Percentiles rank a stretch among this genome's conserved stretches.
phyloP scores from a whole-genome alignment of 2,113 vertebrate genomes.

The Corythoichthys haematopterus region DNA sequence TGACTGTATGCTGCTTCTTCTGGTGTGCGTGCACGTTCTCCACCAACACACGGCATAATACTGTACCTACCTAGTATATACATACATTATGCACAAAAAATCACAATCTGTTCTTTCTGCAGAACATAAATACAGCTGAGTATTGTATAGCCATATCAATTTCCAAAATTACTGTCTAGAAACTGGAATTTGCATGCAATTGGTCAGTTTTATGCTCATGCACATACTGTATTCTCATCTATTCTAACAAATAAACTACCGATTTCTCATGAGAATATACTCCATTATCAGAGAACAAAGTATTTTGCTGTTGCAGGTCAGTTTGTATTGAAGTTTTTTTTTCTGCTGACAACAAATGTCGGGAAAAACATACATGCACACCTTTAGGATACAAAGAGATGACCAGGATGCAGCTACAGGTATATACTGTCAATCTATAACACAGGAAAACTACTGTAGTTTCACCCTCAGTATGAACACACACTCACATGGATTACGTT shows the following conservation, averaged over 20 bases:
- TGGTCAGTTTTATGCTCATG: neutral
- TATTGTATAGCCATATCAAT: neutral
- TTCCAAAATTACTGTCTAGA: neutral
- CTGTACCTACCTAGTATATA: too few species aligned
- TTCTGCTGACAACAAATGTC: neutral
- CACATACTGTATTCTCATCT: neutral
- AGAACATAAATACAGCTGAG: too few species aligned
- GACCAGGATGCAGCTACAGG: conserved; percentile 33
- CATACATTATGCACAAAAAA: too few species aligned
- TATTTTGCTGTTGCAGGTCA: neutral
- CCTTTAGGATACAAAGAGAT: conserved; percentile 22
- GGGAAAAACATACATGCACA: conserved; percentile 5
- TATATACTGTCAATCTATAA: conserved; percentile 38
- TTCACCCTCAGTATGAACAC: conserved; percentile 17
- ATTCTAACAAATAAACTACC: neutral
- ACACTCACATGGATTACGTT: conserved; percentile 28
- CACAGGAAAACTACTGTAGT: conserved; percentile 26
- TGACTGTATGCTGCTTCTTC: too few species aligned
- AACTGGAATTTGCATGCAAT: neutral
- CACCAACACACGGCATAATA: too few species aligned
- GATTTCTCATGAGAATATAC: neutral
- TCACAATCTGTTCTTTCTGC: too few species aligned
- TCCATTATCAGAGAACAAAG: neutral
- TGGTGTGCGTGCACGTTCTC: too few species aligned
- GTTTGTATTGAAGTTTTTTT: neutral